Base-by-base conservation (phyloP, 1,140 invertebrate species). In the Pogonomyrmex californicus region DNA sequence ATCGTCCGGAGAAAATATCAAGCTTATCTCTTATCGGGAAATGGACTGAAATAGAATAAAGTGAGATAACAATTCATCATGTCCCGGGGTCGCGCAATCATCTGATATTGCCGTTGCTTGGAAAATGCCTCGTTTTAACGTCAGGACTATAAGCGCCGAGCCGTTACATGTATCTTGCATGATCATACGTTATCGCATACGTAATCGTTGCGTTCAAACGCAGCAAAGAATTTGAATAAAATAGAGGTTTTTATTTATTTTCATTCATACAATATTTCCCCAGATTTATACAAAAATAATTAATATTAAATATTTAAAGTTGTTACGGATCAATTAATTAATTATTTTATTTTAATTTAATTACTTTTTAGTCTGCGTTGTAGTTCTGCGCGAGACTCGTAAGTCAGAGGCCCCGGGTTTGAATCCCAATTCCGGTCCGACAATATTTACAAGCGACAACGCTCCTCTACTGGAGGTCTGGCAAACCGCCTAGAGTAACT, bases 31-130 rank as follows among this genome's bases (percentile, higher is more conserved):
- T 81, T 81, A 54, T 81, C 78, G 78, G 65, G 30, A 41, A 44
- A 44, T 33, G 78, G 65, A 56, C 78, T 71, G 49, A 71, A 71
- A 71, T 81, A 56, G 66, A 81, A 71, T 81, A 70, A 81, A 81
- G 49, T 33, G 38, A n/a, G 23, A 36, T 44, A 71, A 81, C 78
- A 56, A 81, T 81, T 81, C 78, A 81, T 81, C 78, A 58, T 44
- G 78, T 44, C 36, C 10, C 4, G 36, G 47, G 17, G 17, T 44
- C 23, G 41, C 33, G 33, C 33, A 49, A 66, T 79, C 60, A 51
- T 79, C 76, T 79, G 60, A 51, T 79, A 79, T 66, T 66, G 47
- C 60, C 49, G 78, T 33, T 4, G 78, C 4, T n/a, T 17, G 12
- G 38, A 51, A 41, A 66, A 66, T n/a, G 14, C 2, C 14, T 44